A percentile compares a stretch with the other conserved stretches of the same genome.
phyloP scores from a whole-genome alignment of 2,888 invertebrate genomes.

The Pachycephus smyrnensis region DNA sequence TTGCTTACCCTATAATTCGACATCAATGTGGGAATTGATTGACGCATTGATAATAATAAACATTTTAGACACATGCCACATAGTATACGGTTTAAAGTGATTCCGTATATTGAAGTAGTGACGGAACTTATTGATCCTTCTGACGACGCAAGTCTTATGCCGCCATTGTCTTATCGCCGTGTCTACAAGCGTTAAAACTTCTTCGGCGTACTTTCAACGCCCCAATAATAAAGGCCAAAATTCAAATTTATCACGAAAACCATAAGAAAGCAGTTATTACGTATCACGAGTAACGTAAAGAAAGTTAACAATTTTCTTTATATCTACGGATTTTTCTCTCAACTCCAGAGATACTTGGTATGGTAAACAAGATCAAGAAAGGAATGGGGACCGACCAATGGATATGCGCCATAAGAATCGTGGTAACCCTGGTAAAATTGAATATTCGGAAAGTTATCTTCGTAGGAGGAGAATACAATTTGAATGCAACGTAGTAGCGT shows the following conservation, averaged over 20 bases:
- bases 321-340: not conserved
- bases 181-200: not conserved
- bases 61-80: not conserved
- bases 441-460: constrained; percentile 30
- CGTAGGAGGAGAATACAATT: constrained; percentile 44
- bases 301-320: not conserved
- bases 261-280: not conserved
- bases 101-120: not conserved
- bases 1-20: constrained; percentile 38
- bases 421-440: constrained; percentile 17
- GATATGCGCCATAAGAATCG: not conserved
- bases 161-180: not conserved
- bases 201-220: not conserved
- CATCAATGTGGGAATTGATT: constrained; percentile 48
- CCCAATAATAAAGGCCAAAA: not conserved
- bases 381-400: not conserved
- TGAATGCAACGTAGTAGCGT: constrained; percentile 42
- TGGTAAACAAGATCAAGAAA: not conserved
- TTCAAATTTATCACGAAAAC: not conserved
- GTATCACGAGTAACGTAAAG: not conserved
- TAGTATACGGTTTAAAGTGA: not conserved
- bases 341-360: not conserved
- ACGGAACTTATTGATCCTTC: not conserved
- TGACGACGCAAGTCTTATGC: not conserved
- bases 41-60: constrained; percentile 39